phyloP scores from a whole-genome alignment of 2,797 vertebrate genomes.

The Phrynocephalus guinanensis region DNA sequence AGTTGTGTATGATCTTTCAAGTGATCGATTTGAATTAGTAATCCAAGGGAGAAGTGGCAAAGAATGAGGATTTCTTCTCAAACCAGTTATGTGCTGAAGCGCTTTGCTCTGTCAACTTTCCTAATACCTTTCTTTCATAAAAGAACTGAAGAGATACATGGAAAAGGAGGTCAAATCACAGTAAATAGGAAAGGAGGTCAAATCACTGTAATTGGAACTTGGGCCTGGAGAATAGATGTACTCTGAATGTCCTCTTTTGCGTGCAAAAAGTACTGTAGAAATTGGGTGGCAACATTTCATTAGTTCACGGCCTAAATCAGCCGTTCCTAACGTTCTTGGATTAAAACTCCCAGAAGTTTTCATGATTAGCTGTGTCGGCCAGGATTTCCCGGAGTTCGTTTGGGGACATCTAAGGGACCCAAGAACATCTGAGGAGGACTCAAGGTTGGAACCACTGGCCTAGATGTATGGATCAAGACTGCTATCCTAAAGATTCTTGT shows the following conservation, averaged over 20 bases:
- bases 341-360: too few relatives aligned
- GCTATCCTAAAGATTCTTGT: too few relatives aligned
- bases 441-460: too few relatives aligned
- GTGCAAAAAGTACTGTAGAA: too few relatives aligned
- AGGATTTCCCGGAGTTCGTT: too few relatives aligned
- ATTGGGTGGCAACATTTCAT: too few relatives aligned
- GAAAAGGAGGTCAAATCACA: slow-evolving; percentile 1
- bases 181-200: slow-evolving; percentile 6
- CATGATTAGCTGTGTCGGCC: too few relatives aligned
- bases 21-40: not conserved
- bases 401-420: too few relatives aligned
- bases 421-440: too few relatives aligned
- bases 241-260: not conserved
- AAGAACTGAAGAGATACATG: not conserved
- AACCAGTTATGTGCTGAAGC: not conserved
- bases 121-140: not conserved
- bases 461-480: too few relatives aligned
- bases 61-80: not conserved
- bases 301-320: too few relatives aligned
- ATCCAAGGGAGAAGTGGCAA: not conserved
- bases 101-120: not conserved
- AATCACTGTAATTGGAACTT: not conserved
- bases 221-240: not conserved
- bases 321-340: too few relatives aligned
- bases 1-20: not conserved